Evolutionary conservation across 2,888 invertebrate species (phyloP), one percentile per base, ranked within the genome.

Genomic region (Drosophila nr. medialis): DNA sequence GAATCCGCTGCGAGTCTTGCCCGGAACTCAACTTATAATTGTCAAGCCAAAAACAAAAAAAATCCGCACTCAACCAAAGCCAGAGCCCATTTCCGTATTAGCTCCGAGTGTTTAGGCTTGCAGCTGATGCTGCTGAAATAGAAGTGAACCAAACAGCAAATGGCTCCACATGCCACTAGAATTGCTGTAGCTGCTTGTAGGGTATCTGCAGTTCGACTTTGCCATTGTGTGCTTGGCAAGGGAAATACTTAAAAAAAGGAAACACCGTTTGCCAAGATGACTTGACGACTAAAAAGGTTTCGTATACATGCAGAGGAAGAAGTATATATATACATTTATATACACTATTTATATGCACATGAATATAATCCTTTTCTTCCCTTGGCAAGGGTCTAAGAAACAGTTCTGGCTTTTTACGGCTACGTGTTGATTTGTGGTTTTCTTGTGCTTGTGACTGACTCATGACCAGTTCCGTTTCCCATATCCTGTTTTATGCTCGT

Each of bases 391-490:
- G 45, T 42, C 51, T 63, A 64, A 34, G 59, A 48, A 77, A 58
- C 53, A 72, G 50, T 27, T 54, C 66, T 60, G 24, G 48, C 61
- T 74, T 58, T 67, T 64, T 69, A 63, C 66, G 58, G 62, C 75
- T 68, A 86, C 83, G 83, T 86, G 78, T 85, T 85, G 83, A 85
- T 83, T 86, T 76, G 80, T 75, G 64, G 60, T 61, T 62, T 64
- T 58, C 40, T 7, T 61, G 40, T 42, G 29, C 49, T 29, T 66
- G 49, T 27, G 49, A 54, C 62, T 80, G 71, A 69, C 75, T 77
- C 80, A 66, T 75, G 67, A 72, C 72, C 75, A 69, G 64, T 53
- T 69, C 75, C 66, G 75, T 77, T 77, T 77, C 61, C 66, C 59
- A 58, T 78, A 48, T 42, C 40, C 53, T 48, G 34, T 71, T 78